Evolutionary conservation across 2,888 invertebrate genomes (phyloP).

Genomic region (Stratiomys singularior): DNA sequence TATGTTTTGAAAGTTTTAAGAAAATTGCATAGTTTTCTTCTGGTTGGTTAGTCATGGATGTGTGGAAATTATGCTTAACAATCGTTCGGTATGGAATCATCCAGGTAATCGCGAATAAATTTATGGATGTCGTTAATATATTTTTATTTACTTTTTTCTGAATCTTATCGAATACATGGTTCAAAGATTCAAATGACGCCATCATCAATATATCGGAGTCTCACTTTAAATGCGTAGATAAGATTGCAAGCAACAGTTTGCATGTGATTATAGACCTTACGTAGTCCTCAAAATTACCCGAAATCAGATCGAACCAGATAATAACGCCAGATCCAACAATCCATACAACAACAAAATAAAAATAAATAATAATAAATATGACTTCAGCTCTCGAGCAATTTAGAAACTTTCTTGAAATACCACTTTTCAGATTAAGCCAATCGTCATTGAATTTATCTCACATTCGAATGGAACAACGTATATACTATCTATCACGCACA

Average conservation of each 20-base stretch:
- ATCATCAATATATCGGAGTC: neutral
- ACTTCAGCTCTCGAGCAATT: constrained; percentile 1
- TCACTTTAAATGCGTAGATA: constrained; percentile 1
- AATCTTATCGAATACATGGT: no score
- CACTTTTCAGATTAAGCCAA: constrained; percentile 1
- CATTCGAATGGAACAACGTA: neutral
- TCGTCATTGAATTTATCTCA: neutral
- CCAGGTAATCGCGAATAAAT: no score
- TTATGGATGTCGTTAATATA: no score
- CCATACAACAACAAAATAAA: neutral
- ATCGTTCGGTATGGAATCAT: no score
- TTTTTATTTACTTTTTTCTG: no score
- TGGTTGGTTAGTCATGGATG: no score
- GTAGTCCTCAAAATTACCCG: neutral
- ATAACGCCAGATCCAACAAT: neutral
- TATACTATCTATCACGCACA: neutral
- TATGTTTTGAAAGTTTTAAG: no score
- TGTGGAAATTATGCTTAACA: no score
- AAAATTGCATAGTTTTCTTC: no score
- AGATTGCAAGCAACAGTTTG: constrained; percentile 17
- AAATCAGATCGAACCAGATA: neutral
- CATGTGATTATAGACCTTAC: neutral
- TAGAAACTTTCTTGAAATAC: neutral
- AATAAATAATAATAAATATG: constrained; percentile 41
- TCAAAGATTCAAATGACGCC: no score